These are phyloP conservation scores for Myiozetetes cayanensis DNA, from an alignment of 2,113 vertebrate genomes.

Conservation along the genomic window DNA sequence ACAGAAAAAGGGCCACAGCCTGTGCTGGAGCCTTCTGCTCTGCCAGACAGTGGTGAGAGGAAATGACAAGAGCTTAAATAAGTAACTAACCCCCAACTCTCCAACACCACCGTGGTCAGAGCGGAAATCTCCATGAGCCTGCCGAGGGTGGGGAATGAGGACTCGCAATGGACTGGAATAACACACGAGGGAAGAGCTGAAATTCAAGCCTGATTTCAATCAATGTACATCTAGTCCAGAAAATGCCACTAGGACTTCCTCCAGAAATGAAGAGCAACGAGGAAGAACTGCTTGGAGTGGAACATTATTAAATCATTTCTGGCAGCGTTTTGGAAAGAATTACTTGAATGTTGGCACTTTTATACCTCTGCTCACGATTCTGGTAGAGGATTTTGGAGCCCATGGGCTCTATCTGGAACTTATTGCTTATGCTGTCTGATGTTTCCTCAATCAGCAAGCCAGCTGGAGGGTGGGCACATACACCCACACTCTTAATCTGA, in stretches of 20 bases:
- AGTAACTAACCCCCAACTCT: background rate
- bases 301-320: conserved; percentile 40
- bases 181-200: background rate
- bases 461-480: conserved; percentile 26
- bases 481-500: background rate
- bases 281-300: background rate
- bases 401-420: background rate
- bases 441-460: background rate
- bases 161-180: background rate
- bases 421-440: background rate
- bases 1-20: background rate
- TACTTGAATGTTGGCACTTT: conserved; percentile 40
- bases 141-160: background rate
- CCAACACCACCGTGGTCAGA: background rate
- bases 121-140: background rate
- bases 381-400: background rate
- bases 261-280: background rate
- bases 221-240: fast-evolving
- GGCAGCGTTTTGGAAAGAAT: conserved; percentile 43
- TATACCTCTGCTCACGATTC: background rate
- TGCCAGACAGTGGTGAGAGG: conserved; percentile 4
- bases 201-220: conserved; percentile 31
- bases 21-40: background rate
- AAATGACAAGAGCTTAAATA: background rate
- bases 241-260: background rate